Percentiles rank a stretch among this genome's conserved stretches.
Evolutionary conservation across 2,797 vertebrate species (phyloP).

Genomic region (Argentina silus): DNA sequence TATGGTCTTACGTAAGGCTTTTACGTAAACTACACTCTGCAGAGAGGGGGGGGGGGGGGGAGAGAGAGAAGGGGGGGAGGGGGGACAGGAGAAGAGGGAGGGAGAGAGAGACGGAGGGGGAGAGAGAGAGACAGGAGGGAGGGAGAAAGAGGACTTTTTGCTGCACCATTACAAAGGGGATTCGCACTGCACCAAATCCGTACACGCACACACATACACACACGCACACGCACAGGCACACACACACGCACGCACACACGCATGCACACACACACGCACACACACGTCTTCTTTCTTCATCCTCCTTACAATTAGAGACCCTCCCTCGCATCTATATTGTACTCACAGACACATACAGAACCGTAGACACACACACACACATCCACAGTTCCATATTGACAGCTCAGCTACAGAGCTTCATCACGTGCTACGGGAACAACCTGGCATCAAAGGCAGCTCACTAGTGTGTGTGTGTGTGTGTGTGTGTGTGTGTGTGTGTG

Average conservation of each 20-base stretch:
- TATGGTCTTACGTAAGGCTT: constrained; percentile 79
- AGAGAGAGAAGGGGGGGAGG: constrained; percentile 9
- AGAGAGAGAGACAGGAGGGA: neutral
- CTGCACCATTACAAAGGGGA: constrained; percentile 74
- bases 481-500: too few species aligned
- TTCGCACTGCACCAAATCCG: constrained; percentile 80
- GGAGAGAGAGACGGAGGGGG: neutral
- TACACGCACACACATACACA: constrained; percentile 28
- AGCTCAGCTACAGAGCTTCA: constrained; percentile 11
- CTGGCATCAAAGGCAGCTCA: neutral
- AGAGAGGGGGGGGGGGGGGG: constrained; percentile 15
- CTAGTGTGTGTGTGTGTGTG: too few species aligned
- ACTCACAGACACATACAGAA: neutral
- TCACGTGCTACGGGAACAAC: neutral
- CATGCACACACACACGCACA: constrained; percentile 14
- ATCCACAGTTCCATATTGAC: constrained; percentile 12
- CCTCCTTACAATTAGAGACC: constrained; percentile 19
- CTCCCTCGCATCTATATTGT: constrained; percentile 44
- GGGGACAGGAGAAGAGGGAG: neutral
- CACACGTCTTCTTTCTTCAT: constrained; percentile 16
- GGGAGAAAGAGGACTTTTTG: neutral
- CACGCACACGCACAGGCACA: constrained; percentile 25
- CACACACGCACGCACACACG: constrained; percentile 40
- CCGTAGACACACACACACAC: neutral
- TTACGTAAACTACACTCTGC: constrained; percentile 73